Evolutionary conservation across 2,797 vertebrate species (phyloP), one percentile per base, ranked within the genome.

Genomic region (Clarias fuscus): DNA sequence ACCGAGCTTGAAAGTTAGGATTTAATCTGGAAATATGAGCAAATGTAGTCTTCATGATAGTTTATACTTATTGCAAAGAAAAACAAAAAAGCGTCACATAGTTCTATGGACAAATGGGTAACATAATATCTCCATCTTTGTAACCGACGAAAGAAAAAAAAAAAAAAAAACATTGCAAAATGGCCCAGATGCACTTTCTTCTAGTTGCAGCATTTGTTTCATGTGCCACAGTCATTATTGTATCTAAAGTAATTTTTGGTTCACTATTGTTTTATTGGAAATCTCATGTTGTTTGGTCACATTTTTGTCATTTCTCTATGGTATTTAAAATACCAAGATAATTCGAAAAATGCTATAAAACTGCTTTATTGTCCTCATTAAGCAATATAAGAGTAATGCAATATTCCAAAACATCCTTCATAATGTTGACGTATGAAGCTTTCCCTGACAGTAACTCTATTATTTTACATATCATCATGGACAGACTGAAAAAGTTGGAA

Each of bases 301-400:
- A 80, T 80, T 24, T 61, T n/a, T 62, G 30, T 62, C 33, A 80
- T 43, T 80, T 64, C 37, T n/a, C 61, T n/a, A 15, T n/a, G 33
- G 61, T 37, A 43, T 64, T 80, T 43, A 80, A 80, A 22, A 79
- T 79, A 37, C 5, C 76, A 79, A 37, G 2, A 40, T 79, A 59
- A 59, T 59, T 59, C 27, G 30, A 22, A 37, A 59, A 59, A 77
- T 10, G 17, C 3, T 18, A 20, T 59, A 15, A 70, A 30, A 33
- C 14, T 0, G 15, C 3, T 61, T 59, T 59, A 61, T 37, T 78
- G 8, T 22, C 27, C 30, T 64, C n/a, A 81, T 70, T 33, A 64
- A 72, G 40, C n/a, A 72, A 30, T n/a, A 61, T 64, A 40, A 53
- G 1, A 24, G 18, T 18, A 70, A 27, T 13, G 14, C 7, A 6